A percentile compares a stretch with the other conserved stretches of the same genome.
phyloP scores from a whole-genome alignment of 2,888 invertebrate species.

The Lepeophtheirus nordmannii region DNA sequence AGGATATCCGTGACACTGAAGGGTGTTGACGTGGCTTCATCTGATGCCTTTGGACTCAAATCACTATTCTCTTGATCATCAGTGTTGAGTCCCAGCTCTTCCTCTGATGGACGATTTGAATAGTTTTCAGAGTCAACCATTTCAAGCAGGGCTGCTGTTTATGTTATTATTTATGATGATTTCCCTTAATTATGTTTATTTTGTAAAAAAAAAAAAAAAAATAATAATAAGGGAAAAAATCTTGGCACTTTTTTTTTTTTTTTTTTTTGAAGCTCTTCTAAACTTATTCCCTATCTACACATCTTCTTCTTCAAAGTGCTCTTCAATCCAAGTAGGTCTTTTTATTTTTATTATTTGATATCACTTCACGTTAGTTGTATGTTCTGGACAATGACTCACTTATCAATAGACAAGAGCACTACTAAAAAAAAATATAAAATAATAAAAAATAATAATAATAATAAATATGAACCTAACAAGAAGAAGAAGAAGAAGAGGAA shows the following conservation, averaged over 20 bases:
- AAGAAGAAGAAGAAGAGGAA: no score
- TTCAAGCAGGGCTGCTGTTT: no score
- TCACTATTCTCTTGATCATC: background rate
- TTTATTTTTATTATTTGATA: conserved; percentile 7
- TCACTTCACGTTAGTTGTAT: background rate
- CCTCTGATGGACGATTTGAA: background rate
- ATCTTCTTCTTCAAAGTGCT: conserved; percentile 1
- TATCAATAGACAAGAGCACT: conserved; percentile 6
- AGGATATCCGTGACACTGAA: background rate
- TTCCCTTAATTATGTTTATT: no score
- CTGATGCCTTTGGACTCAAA: background rate
- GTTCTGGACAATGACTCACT: conserved; percentile 3
- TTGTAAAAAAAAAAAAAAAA: no score
- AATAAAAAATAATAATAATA: background rate
- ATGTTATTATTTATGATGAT: no score
- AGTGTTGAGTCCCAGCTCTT: background rate
- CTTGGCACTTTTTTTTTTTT: no score
- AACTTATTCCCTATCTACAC: background rate
- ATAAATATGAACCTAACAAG: background rate
- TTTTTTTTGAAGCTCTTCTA: background rate
- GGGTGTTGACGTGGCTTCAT: background rate
- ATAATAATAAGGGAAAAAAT: no score
- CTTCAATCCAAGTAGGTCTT: conserved; percentile 3
- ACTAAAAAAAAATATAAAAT: background rate
- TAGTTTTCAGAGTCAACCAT: background rate